These are phyloP conservation scores for Butastur rufipennis DNA, from an alignment of 2,113 vertebrate species.

Conservation along the genomic window DNA sequence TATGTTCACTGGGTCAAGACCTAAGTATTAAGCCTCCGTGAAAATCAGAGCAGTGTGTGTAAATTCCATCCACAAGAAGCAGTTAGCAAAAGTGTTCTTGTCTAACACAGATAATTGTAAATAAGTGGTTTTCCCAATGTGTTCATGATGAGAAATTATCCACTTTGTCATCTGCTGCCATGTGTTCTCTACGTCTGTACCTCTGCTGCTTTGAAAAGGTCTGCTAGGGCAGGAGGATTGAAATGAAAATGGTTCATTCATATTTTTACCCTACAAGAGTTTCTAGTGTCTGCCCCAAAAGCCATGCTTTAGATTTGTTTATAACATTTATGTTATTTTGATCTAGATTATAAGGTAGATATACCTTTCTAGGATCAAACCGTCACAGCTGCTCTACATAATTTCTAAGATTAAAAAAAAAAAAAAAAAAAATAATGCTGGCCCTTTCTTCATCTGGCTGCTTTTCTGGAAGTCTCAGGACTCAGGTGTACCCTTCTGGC, in stretches of 20 bases:
- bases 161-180: background rate
- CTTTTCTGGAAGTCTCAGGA: background rate
- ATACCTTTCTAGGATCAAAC: background rate
- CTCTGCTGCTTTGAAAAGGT: background rate
- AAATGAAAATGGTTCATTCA: background rate
- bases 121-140: background rate
- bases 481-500: background rate
- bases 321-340: background rate
- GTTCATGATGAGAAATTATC: background rate
- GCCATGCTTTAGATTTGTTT: background rate
- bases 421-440: background rate
- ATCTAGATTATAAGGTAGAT: background rate
- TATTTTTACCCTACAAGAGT: background rate
- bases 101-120: background rate
- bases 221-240: background rate
- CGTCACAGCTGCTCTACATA: background rate
- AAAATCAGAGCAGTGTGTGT: background rate
- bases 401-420: background rate
- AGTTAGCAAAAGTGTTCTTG: background rate
- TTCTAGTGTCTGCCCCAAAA: background rate
- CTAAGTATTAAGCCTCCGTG: background rate
- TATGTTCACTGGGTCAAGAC: background rate
- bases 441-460: background rate
- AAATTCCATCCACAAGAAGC: background rate
- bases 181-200: background rate